phyloP scores from a whole-genome alignment of 2,888 invertebrate genomes.

The Subacronicta megacephala region DNA sequence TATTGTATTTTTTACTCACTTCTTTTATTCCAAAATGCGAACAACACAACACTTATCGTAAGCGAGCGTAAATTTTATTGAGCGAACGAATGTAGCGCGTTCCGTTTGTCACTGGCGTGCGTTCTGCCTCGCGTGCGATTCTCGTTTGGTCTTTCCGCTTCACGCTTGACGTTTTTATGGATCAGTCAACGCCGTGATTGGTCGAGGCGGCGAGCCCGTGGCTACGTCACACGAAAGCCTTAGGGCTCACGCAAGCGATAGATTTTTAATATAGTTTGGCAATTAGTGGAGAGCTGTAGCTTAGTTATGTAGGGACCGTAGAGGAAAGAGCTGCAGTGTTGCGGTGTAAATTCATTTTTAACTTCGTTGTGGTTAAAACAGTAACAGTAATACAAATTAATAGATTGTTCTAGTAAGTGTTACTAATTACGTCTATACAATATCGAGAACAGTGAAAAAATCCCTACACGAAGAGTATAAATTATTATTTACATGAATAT shows the following conservation, averaged over 20 bases:
- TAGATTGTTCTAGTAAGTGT: neutral
- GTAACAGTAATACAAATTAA: too few species aligned
- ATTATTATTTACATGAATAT: neutral
- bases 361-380: too few species aligned
- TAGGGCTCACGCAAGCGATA: slow-evolving; percentile 59
- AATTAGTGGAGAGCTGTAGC: slow-evolving; percentile 28
- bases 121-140: slow-evolving; percentile 68
- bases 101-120: slow-evolving; percentile 67
- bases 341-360: neutral
- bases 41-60: slow-evolving; percentile 54
- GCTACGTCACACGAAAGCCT: slow-evolving; percentile 83
- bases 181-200: slow-evolving; percentile 71
- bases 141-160: slow-evolving; percentile 74
- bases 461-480: too few species aligned
- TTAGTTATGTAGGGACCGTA: slow-evolving; percentile 7
- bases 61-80: slow-evolving; percentile 46
- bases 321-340: slow-evolving; percentile 1
- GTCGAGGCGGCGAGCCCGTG: slow-evolving; percentile 75
- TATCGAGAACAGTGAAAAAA: too few species aligned
- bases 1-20: slow-evolving; percentile 71
- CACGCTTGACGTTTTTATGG: slow-evolving; percentile 78
- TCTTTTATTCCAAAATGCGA: slow-evolving; percentile 59
- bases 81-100: slow-evolving; percentile 53
- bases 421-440: too few species aligned
- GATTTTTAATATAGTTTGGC: slow-evolving; percentile 56